These are phyloP conservation scores for Melanotus villosus DNA, from an alignment of 2,888 invertebrate genomes.

Conservation along the genomic window DNA sequence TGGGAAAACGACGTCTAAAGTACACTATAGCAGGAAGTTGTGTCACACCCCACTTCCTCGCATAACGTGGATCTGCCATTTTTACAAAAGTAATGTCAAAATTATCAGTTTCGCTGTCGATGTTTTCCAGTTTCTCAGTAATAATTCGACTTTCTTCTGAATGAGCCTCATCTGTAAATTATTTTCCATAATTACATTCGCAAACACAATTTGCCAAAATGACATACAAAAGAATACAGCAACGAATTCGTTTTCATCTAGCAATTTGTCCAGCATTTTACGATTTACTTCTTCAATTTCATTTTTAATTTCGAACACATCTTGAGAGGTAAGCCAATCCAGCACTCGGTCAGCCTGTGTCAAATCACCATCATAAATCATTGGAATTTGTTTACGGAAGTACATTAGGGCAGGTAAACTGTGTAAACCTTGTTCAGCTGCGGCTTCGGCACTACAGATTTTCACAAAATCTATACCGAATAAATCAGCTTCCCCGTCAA, in stretches of 20 bases:
- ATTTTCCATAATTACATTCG: conserved; percentile 5
- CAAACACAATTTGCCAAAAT: neutral
- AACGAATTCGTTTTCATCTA: conserved; percentile 95
- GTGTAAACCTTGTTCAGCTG: conserved; percentile 85
- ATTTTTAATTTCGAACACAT: conserved; percentile 95
- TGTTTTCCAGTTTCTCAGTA: conserved; percentile 89
- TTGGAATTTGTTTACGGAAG: conserved; percentile 84
- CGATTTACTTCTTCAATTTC: conserved; percentile 98
- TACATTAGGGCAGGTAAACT: conserved; percentile 90
- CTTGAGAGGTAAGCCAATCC: conserved; percentile 93
- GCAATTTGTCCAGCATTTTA: conserved; percentile 94
- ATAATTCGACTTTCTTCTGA: conserved; percentile 86
- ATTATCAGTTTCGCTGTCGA: conserved; percentile 95
- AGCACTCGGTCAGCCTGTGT: conserved; percentile 89
- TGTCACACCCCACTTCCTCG: conserved; percentile 94
- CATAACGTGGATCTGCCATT: conserved; percentile 92
- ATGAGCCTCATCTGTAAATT: conserved; percentile 81
- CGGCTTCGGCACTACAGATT: conserved; percentile 86
- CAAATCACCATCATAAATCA: conserved; percentile 91
- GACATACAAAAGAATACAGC: conserved; percentile 96
- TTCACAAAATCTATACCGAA: conserved; percentile 97
- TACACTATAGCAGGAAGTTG: conserved; percentile 93
- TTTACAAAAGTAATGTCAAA: conserved; percentile 95
- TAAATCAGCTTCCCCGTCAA: conserved; percentile 94
- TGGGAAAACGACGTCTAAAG: conserved; percentile 92